Percentiles rank a stretch among this genome's conserved stretches.
Conservation (phyloP, 2,113 vertebrate genomes). For the Pedionomus torquatus region DNA sequence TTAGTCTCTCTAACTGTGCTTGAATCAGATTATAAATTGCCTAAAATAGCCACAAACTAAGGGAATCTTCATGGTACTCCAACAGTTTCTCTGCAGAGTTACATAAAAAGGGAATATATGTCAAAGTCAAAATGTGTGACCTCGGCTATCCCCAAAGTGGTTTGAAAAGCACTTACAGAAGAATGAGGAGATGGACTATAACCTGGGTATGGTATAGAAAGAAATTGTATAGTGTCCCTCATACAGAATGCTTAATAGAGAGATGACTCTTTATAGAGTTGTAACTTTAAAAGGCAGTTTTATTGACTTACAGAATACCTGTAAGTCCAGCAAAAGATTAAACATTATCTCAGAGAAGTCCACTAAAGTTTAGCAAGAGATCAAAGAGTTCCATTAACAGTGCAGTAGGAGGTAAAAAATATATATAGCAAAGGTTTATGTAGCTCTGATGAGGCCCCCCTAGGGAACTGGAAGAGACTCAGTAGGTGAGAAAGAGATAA, state of each 20-base stretch:
- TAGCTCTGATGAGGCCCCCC: conserved; percentile 7
- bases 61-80: neutral
- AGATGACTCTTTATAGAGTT: neutral
- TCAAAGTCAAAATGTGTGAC: neutral
- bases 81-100: neutral
- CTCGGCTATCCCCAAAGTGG: neutral
- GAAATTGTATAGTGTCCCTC: neutral
- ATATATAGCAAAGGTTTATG: conserved; percentile 43
- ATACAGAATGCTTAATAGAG: neutral
- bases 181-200: neutral
- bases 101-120: neutral
- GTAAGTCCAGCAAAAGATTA: conserved; percentile 46
- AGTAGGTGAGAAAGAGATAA: conserved; percentile 41
- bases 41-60: neutral
- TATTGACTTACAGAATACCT: conserved; percentile 50
- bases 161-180: neutral
- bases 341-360: conserved; percentile 50
- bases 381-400: conserved; percentile 62
- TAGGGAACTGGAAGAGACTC: conserved; percentile 34
- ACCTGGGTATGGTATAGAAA: neutral
- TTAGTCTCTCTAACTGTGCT: neutral
- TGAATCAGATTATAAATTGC: neutral
- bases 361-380: conserved; percentile 42
- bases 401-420: conserved; percentile 25
- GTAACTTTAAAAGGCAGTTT: conserved; percentile 50